These are phyloP conservation scores for Mesorhabditis sp. DNA, from an alignment of 2,888 invertebrate species.

Conservation along the genomic window DNA sequence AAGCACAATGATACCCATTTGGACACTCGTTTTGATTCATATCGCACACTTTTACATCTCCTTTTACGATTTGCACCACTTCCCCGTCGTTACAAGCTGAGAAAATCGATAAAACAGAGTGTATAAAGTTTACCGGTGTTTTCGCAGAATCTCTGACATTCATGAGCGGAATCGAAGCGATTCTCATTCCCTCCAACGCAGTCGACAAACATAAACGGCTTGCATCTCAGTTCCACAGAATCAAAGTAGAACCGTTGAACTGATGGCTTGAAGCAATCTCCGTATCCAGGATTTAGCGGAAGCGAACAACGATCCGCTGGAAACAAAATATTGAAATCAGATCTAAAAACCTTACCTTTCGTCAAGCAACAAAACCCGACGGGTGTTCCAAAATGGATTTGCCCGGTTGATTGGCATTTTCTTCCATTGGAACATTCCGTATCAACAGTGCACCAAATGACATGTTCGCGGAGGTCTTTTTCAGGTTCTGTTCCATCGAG, in stretches of 20 bases:
- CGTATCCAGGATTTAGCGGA: slow-evolving; percentile 35
- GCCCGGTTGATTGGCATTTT: slow-evolving; percentile 9
- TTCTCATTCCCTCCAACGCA: slow-evolving; percentile 29
- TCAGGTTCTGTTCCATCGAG: slow-evolving; percentile 23
- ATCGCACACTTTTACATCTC: slow-evolving; percentile 28
- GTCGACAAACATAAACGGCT: slow-evolving; percentile 31
- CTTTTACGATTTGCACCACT: slow-evolving; percentile 22
- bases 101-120: background rate
- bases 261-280: slow-evolving; percentile 29
- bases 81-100: slow-evolving; percentile 29
- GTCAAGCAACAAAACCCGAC: slow-evolving; percentile 4
- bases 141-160: slow-evolving; percentile 30
- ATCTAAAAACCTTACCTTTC: slow-evolving; percentile 4
- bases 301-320: slow-evolving; percentile 22
- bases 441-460: slow-evolving; percentile 9
- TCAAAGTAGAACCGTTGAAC: slow-evolving; percentile 31
- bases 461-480: slow-evolving; percentile 13
- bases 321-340: background rate
- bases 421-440: slow-evolving; percentile 13
- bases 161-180: slow-evolving; percentile 27
- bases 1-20: slow-evolving; percentile 29
- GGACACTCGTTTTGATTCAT: slow-evolving; percentile 19
- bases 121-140: slow-evolving; percentile 17
- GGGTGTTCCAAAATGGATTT: background rate
- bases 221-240: slow-evolving; percentile 30